Conservation (phyloP, 2,797 vertebrate species). For the Cynodonichthys magdalenae region DNA sequence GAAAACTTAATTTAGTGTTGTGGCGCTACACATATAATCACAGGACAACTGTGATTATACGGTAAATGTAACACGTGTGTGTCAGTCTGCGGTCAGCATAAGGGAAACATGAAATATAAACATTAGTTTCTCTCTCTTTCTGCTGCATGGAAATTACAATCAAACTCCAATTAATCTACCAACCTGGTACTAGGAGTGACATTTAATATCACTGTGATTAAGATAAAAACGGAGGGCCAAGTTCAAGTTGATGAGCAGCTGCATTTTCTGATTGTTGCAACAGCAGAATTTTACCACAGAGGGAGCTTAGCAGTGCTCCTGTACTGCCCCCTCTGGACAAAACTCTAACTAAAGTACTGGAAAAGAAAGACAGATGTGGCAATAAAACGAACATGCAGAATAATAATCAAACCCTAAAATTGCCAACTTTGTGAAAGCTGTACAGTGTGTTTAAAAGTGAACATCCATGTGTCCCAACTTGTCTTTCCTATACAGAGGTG, state of each 20-base stretch:
- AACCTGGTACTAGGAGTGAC: conserved; percentile 37
- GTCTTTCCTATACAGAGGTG: too few species aligned
- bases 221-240: conserved; percentile 29
- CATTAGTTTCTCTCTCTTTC: conserved; percentile 34
- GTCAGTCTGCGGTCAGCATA: conserved; percentile 57
- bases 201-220: conserved; percentile 51
- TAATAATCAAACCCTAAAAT: conserved; percentile 17
- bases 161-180: conserved; percentile 48
- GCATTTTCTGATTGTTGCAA: conserved; percentile 29
- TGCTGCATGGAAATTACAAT: conserved; percentile 48
- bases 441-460: too few species aligned
- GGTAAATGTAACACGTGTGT: conserved; percentile 56
- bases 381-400: conserved; percentile 34
- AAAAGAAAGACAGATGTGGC: conserved; percentile 26
- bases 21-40: conserved; percentile 62
- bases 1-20: conserved; percentile 57
- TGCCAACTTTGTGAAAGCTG: background rate
- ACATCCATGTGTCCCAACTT: too few species aligned
- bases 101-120: conserved; percentile 50
- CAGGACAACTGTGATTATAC: conserved; percentile 68
- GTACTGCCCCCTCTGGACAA: conserved; percentile 64
- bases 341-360: conserved; percentile 14
- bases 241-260: conserved; percentile 46
- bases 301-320: conserved; percentile 14
- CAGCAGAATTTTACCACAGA: conserved; percentile 22